Evolutionary conservation across 1,140 invertebrate genomes (phyloP).

Genomic region (Propsilocerus akamusi): DNA sequence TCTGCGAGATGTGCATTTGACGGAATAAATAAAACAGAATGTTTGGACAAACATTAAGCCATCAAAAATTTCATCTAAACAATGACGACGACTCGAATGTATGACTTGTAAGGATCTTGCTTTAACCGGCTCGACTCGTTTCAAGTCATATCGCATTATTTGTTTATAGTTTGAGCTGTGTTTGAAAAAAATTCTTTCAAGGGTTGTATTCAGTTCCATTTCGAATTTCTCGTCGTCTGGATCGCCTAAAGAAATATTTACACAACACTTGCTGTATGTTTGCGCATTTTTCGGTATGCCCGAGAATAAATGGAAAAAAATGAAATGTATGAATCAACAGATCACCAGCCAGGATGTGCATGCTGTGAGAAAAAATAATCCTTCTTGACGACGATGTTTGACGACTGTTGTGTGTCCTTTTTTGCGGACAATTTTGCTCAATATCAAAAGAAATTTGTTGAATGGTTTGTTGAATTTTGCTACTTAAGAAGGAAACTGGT

Average conservation of each 20-base stretch:
- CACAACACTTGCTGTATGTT: neutral
- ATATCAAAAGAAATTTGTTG: neutral
- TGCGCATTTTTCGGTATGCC: neutral
- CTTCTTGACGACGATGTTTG: too few species aligned
- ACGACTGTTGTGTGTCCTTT: neutral
- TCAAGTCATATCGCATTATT: neutral
- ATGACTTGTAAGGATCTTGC: neutral
- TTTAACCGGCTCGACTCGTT: neutral
- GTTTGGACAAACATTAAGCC: too few species aligned
- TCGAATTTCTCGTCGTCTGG: too few species aligned
- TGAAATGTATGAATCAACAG: neutral
- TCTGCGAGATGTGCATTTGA: too few species aligned
- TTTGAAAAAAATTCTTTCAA: too few species aligned
- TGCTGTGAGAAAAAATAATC: neutral
- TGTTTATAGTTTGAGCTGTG: too few species aligned
- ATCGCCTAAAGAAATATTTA: conserved; percentile 4
- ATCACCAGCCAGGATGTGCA: neutral
- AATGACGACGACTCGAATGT: too few species aligned
- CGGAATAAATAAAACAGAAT: too few species aligned
- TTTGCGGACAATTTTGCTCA: neutral
- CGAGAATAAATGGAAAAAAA: neutral
- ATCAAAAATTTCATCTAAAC: too few species aligned
- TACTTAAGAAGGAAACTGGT: neutral
- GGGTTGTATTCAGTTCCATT: too few species aligned
- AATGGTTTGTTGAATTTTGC: conserved; percentile 1